Base-by-base conservation (phyloP, 2,113 vertebrate genomes). In the Bufo bufo region DNA sequence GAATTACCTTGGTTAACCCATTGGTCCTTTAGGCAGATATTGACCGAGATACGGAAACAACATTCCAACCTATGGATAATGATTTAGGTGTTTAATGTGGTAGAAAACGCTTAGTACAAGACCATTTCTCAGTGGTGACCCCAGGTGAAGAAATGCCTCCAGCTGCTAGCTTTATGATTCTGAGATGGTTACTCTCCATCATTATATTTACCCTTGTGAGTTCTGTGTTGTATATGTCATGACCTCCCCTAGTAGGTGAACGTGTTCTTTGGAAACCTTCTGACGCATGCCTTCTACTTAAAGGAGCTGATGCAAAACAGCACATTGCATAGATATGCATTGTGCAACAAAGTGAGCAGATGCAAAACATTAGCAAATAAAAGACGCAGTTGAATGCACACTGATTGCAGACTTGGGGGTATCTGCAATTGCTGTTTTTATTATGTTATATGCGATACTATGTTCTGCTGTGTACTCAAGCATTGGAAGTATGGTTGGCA, bases 1-100 rank as follows among this genome's bases (percentile, higher is more conserved):
- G n/a, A 47, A 52, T 83, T 83, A 83, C 63, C 81, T 83, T 83
- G 61, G 14, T 66, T 83, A 83, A 83, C 81, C 81, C 65, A 8
- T 69, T n/a, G 56, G 8, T 63, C 79, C 65, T 83, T 12, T 45
- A 23, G 61, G 52, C 71, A 49, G 71, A 74, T 74, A 74, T 74
- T 49, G 43, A 47, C 71, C 16, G 71, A 74, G 71, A 74, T 47
- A 45, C 43, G 6, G 71, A 74, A 47, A 74, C 14, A 59, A 80
- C 12, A 59, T 59, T 52, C 19, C 17, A 13, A 77, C 47, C 17
- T 50, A n/a, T 58, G 54, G 33, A 82, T 82, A 47, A 47, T 45
- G 43, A 63, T 82, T 4, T 81, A 83, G 61, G 8, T 23, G 43
- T 66, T 83, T 83, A 66, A 83, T 63, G 63, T 61, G 17, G 59